These are phyloP conservation scores for Corvus hawaiiensis DNA, from an alignment of 2,113 vertebrate genomes.

Conservation along the genomic window DNA sequence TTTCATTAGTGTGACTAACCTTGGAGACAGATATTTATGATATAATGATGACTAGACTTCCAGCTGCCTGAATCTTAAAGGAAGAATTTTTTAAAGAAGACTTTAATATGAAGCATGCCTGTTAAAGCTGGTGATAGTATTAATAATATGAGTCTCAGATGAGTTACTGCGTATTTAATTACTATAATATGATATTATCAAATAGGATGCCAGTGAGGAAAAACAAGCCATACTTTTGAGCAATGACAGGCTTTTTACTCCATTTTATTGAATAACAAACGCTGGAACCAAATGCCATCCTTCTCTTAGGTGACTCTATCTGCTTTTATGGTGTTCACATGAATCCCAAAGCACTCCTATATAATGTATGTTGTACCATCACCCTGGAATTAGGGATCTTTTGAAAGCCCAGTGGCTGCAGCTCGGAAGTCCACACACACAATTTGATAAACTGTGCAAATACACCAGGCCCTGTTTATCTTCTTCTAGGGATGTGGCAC, in stretches of 20 bases:
- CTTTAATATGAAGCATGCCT: neutral
- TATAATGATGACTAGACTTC: neutral
- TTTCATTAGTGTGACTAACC: neutral
- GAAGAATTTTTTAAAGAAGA: neutral
- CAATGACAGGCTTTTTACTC: neutral
- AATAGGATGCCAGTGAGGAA: neutral
- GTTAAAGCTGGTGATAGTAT: neutral
- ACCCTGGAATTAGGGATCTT: neutral
- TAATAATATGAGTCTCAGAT: neutral
- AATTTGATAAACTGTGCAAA: neutral
- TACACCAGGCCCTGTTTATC: neutral
- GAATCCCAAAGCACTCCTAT: neutral
- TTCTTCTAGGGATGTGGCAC: neutral
- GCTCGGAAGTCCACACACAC: neutral
- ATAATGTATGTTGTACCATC: neutral
- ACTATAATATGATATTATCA: neutral
- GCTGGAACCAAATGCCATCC: neutral
- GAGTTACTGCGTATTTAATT: neutral
- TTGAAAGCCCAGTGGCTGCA: neutral
- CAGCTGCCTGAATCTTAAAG: neutral
- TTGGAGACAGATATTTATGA: neutral
- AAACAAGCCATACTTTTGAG: neutral
- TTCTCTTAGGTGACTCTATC: neutral
- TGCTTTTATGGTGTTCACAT: neutral
- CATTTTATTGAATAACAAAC: neutral